phyloP scores from a whole-genome alignment of 2,797 vertebrate genomes.

The Cyclura pinguis region DNA sequence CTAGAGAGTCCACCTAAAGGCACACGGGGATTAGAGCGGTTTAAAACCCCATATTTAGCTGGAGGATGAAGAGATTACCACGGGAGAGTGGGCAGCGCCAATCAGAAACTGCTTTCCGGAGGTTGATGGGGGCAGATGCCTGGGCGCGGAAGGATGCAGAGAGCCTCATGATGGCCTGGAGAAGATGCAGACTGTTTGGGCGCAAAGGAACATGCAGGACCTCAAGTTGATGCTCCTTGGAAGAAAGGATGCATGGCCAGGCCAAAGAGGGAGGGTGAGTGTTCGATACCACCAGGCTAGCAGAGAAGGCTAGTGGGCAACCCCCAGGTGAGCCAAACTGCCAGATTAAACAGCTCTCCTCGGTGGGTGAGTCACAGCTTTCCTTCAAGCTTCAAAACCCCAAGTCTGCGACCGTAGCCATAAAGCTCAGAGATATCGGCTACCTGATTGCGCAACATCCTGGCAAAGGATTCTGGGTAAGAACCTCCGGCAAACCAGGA shows the following conservation, averaged over 20 bases:
- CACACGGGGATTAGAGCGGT: not conserved
- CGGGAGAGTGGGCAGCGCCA: not conserved
- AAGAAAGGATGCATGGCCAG: not conserved
- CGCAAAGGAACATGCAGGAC: not conserved
- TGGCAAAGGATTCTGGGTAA: not conserved
- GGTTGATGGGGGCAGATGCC: not conserved
- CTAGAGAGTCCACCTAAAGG: not conserved
- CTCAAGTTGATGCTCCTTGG: not conserved
- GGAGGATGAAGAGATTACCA: conserved; percentile 14
- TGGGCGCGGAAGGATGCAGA: too few relatives aligned
- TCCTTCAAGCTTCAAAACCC: too few relatives aligned
- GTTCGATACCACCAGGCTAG: accelerated
- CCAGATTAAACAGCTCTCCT: not conserved
- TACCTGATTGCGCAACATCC: not conserved
- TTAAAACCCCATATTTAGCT: conserved; percentile 25
- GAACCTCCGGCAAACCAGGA: too few relatives aligned
- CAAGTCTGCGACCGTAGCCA: too few relatives aligned
- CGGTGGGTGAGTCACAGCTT: not conserved
- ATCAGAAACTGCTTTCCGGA: not conserved
- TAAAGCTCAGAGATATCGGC: not conserved
- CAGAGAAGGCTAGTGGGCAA: accelerated
- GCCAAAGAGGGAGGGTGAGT: not conserved
- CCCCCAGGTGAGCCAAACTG: too few relatives aligned
- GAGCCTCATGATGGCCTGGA: too few relatives aligned
- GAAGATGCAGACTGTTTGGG: too few relatives aligned